Base-by-base conservation (phyloP, 2,797 vertebrate species). In the Phrynocephalus guinanensis region DNA sequence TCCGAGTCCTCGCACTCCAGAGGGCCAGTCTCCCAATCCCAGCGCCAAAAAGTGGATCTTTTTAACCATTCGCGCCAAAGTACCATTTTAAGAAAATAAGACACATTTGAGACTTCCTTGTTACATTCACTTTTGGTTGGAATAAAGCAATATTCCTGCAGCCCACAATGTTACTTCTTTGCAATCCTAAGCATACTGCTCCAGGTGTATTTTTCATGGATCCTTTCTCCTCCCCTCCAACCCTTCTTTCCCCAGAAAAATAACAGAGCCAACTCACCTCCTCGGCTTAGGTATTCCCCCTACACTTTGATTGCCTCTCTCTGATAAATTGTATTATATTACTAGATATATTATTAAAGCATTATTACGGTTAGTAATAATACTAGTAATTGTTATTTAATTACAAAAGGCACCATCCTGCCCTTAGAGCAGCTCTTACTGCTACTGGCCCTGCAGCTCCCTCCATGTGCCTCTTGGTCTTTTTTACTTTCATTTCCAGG, bases 301-400 rank as follows among this genome's bases (percentile, higher is more conserved):
- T 92, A 92, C 94, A 89, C 95, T 96, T 93, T 38, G 95, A 83
- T 94, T 95, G 95, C 95, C 95, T 96, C 94, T 95, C 93, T 95
- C 88, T 92, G 95, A 96, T 97, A 96, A 97, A 94, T 97, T 88
- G 90, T 97, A 97, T 96, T 92, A 91, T 96, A 97, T 96, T 95
- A 97, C 94, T 97, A 97, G 91, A 95, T 92, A 93, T 97, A 97
- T 97, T 96, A 97, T 97, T 97, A 97, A 92, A 82, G 86, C 95
- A 96, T 97, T 96, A 97, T 97, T 97, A 96, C 95, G 95, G 94
- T 89, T 95, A 96, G 95, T 96, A 97, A 96, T 96, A 96, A 97
- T 97, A 96, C 94, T 15, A 96, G 92, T 96, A 96, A 97, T 83
- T 97, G 95, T 92, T 97, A 97, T 96, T 97, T 97, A 96, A 97